Evolutionary conservation across 2,113 vertebrate genomes (phyloP).

Genomic region (Natator depressus): DNA sequence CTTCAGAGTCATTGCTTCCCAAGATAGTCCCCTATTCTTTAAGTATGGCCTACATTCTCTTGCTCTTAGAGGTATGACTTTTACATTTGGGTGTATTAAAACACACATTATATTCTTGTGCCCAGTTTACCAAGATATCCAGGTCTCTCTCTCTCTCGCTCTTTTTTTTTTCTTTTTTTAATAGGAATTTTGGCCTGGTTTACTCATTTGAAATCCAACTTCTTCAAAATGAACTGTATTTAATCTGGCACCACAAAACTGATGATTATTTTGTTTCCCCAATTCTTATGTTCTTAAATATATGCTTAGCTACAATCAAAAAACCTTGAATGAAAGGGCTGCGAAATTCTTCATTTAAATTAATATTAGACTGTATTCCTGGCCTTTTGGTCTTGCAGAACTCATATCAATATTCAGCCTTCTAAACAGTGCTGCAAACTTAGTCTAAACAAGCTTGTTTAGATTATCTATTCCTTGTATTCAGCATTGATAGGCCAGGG

Average conservation of each 20-base stretch:
- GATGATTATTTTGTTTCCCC: constrained; percentile 17
- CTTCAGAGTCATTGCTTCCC: not conserved
- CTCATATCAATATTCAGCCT: not conserved
- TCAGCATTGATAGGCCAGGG: fast-evolving
- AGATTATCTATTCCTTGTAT: not conserved
- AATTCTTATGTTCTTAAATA: not conserved
- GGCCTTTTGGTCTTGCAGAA: not conserved
- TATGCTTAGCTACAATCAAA: not conserved
- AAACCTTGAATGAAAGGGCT: not conserved
- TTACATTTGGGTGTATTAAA: not conserved
- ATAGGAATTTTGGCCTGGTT: not conserved
- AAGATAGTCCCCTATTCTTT: not conserved
- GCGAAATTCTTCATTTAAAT: constrained; percentile 20
- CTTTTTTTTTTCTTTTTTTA: not conserved
- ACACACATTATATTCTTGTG: not conserved
- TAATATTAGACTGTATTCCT: not conserved
- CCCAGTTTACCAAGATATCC: not conserved
- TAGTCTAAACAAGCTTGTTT: not conserved
- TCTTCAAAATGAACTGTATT: not conserved
- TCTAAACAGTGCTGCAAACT: not conserved
- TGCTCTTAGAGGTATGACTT: not conserved
- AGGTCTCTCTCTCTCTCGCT: not conserved
- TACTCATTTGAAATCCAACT: not conserved
- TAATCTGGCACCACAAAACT: not conserved
- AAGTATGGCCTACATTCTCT: not conserved